Base-by-base conservation (phyloP, 1,140 invertebrate species). In the Charaxes varanes region DNA sequence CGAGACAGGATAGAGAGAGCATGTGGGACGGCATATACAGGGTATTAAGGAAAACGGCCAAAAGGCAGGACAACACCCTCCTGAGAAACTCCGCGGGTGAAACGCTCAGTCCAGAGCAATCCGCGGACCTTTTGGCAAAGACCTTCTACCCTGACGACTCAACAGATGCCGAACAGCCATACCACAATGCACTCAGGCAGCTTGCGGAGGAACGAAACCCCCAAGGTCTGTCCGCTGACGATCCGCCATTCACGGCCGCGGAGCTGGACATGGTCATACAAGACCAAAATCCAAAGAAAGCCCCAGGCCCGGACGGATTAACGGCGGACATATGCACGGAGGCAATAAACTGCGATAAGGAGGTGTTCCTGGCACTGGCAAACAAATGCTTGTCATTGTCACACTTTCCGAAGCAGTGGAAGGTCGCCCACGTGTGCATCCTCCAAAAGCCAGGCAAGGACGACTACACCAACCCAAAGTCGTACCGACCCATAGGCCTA, bases 221-320 rank as follows among this genome's bases (percentile, higher is more conserved):
- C 14, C 13, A 16, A 16, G 13, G 2, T 21, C 8, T 22, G n/a
- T n/a, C n/a, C n/a, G n/a, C n/a, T n/a, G n/a, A n/a, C n/a, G n/a
- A n/a, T n/a, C n/a, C n/a, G n/a, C n/a, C n/a, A n/a, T n/a, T n/a
- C n/a, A n/a, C n/a, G n/a, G n/a, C n/a, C n/a, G n/a, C n/a, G n/a
- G n/a, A n/a, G n/a, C 3, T 3, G 18, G 14, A 13, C 6, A 0
- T 3, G 3, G 11, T 17, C 12, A 4, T 38, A n/a, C n/a, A n/a
- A n/a, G n/a, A n/a, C n/a, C n/a, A 36, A 5, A 45, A 51, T 22
- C 47, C 44, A 0, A 44, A 41, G 18, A 48, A 51, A 17, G 41
- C 48, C 0, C 53, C 48, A 2, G 44, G 44, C 0, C 14, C 3
- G 0, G 44, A 51, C 12, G 53, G 53, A 1, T 4, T 48, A 0